A percentile compares a stretch with the other conserved stretches of the same genome.
Conservation (phyloP, 2,888 invertebrate species). For the Neria commutata region DNA sequence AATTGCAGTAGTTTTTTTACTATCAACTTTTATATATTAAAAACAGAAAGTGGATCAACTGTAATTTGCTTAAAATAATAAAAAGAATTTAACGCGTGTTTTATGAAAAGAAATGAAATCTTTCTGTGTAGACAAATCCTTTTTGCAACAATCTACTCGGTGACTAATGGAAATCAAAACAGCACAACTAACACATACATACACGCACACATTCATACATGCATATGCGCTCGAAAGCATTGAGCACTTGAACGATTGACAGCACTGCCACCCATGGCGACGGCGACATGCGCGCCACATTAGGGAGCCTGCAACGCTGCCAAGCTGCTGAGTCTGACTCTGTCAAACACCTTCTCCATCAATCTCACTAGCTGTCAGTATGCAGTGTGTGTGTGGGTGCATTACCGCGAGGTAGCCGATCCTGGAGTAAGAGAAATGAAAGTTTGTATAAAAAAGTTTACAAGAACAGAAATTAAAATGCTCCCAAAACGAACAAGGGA, state of each 20-base stretch:
- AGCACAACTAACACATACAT: slow-evolving; percentile 5
- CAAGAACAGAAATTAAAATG: too few species aligned
- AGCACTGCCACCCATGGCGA: not conserved
- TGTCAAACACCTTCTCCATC: slow-evolving; percentile 26
- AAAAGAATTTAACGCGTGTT: too few species aligned
- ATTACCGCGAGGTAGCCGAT: not conserved
- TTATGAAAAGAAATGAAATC: too few species aligned
- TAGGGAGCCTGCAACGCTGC: not conserved
- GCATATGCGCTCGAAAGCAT: too few species aligned
- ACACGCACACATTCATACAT: too few species aligned
- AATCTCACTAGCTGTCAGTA: slow-evolving; percentile 29
- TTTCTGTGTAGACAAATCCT: slow-evolving; percentile 17
- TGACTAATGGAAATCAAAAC: slow-evolving; percentile 20
- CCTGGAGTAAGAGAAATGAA: not conserved
- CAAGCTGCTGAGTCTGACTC: not conserved
- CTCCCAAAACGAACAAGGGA: not conserved
- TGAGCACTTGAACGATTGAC: too few species aligned
- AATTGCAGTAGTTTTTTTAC: too few species aligned
- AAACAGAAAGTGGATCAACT: too few species aligned
- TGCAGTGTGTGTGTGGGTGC: slow-evolving; percentile 13
- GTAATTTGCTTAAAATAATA: too few species aligned
- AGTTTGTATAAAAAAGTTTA: not conserved
- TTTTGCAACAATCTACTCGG: slow-evolving; percentile 5
- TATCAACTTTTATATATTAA: too few species aligned
- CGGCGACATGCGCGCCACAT: not conserved